Percentiles rank a stretch among this genome's conserved stretches.
These are phyloP conservation scores for Catocala fraxini DNA, from an alignment of 2,888 invertebrate genomes.

Conservation along the genomic window DNA sequence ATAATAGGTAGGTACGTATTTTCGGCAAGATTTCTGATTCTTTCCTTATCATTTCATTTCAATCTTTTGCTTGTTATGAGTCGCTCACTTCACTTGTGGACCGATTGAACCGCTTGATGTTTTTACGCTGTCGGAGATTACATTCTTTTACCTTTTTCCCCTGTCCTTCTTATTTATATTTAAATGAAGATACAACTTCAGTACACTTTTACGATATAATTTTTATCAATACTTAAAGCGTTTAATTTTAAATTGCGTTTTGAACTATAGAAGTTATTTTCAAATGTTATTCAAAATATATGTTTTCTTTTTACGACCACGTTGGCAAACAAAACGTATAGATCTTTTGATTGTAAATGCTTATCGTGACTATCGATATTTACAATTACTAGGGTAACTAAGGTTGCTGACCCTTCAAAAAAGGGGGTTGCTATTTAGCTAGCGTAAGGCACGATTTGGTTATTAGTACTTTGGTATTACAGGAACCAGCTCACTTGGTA, in stretches of 20 bases:
- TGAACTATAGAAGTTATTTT: too few relatives aligned
- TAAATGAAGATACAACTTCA: constrained; percentile 61
- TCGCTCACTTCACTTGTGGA: constrained; percentile 70
- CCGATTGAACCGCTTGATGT: constrained; percentile 75
- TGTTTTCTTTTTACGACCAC: too few relatives aligned
- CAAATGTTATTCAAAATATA: too few relatives aligned
- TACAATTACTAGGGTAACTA: too few relatives aligned
- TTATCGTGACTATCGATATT: too few relatives aligned
- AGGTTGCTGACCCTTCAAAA: too few relatives aligned
- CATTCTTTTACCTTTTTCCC: constrained; percentile 59
- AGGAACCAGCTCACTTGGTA: too few relatives aligned
- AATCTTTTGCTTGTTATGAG: constrained; percentile 84
- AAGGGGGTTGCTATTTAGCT: too few relatives aligned
- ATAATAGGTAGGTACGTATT: constrained; percentile 81
- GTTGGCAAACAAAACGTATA: too few relatives aligned
- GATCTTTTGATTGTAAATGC: too few relatives aligned
- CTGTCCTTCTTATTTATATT: constrained; percentile 63
- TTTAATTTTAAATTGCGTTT: background rate
- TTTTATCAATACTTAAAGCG: constrained; percentile 22
- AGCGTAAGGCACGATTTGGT: too few relatives aligned
- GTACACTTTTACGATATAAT: constrained; percentile 47
- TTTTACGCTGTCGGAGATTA: constrained; percentile 64
- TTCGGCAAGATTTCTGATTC: constrained; percentile 85
- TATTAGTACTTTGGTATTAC: too few relatives aligned
- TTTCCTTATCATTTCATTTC: constrained; percentile 81